Conservation (phyloP, 2,113 vertebrate genomes). For the Saimiri boliviensis region DNA sequence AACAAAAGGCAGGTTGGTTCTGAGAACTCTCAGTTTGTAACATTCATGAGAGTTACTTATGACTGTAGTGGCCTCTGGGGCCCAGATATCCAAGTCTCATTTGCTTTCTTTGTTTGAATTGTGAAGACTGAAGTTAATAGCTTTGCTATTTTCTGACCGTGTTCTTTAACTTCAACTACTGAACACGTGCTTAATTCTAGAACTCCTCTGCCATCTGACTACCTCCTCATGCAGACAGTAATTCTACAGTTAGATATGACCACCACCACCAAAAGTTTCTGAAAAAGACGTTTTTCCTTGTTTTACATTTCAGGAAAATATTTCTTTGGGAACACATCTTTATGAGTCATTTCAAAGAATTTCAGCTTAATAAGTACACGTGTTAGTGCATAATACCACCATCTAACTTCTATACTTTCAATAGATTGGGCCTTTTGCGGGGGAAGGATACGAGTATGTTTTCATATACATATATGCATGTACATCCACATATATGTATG, state of each 20-base stretch:
- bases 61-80: slow-evolving; percentile 67
- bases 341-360: slow-evolving; percentile 78
- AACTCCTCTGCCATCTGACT: slow-evolving; percentile 21
- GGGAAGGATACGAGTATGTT: background rate
- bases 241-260: too few species aligned
- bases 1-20: slow-evolving; percentile 57
- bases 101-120: slow-evolving; percentile 71
- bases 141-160: slow-evolving; percentile 67
- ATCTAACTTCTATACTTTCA: background rate
- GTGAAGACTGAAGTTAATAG: slow-evolving; percentile 72
- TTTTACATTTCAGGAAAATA: slow-evolving; percentile 59
- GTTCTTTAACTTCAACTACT: background rate
- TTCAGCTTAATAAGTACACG: slow-evolving; percentile 69
- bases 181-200: slow-evolving; percentile 35
- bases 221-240: too few species aligned
- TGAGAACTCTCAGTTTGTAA: slow-evolving; percentile 69
- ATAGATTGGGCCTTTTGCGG: background rate
- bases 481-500: background rate
- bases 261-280: slow-evolving; percentile 39
- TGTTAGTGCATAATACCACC: slow-evolving; percentile 54
- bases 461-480: background rate
- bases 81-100: slow-evolving; percentile 29
- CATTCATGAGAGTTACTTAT: slow-evolving; percentile 63
- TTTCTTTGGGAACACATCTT: slow-evolving; percentile 63
- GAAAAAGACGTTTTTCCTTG: background rate